Conservation (phyloP, 53 echinoderm and acorn worm species). For the Temnopleurus reevesii region DNA sequence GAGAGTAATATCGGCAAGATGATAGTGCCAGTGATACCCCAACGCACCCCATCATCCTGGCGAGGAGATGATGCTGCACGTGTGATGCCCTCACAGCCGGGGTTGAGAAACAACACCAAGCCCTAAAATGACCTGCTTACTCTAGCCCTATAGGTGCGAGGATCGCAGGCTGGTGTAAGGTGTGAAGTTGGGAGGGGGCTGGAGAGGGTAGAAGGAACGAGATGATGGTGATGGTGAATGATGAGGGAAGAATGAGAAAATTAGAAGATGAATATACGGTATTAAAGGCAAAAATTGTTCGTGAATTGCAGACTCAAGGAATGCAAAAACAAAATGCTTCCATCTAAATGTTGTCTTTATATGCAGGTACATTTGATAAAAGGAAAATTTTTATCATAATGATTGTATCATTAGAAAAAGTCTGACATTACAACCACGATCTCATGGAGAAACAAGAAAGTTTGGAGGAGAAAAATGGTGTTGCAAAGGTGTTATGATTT, state of each 20-base stretch:
- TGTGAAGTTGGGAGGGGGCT: neutral
- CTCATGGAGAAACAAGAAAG: too few species aligned
- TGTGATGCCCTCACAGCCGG: slow-evolving; percentile 8
- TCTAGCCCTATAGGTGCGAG: slow-evolving; percentile 12
- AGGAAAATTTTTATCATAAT: too few species aligned
- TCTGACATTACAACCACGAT: too few species aligned
- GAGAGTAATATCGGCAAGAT: slow-evolving; percentile 19
- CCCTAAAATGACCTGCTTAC: slow-evolving; percentile 5
- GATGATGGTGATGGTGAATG: neutral
- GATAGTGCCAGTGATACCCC: slow-evolving; percentile 20
- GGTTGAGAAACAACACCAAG: neutral
- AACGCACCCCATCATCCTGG: neutral
- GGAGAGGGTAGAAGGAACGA: neutral
- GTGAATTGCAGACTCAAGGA: too few species aligned
- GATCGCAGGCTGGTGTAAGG: neutral
- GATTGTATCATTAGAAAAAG: too few species aligned
- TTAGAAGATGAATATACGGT: too few species aligned
- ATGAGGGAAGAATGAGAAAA: neutral
- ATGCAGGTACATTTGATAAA: too few species aligned
- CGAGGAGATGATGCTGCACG: neutral
- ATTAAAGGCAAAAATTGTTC: too few species aligned
- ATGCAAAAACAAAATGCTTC: too few species aligned
- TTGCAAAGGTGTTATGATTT: too few species aligned
- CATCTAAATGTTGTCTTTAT: too few species aligned
- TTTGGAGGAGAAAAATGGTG: too few species aligned